Evolutionary conservation across 2,888 invertebrate genomes (phyloP).

Genomic region (Aspidiotus rigidus): DNA sequence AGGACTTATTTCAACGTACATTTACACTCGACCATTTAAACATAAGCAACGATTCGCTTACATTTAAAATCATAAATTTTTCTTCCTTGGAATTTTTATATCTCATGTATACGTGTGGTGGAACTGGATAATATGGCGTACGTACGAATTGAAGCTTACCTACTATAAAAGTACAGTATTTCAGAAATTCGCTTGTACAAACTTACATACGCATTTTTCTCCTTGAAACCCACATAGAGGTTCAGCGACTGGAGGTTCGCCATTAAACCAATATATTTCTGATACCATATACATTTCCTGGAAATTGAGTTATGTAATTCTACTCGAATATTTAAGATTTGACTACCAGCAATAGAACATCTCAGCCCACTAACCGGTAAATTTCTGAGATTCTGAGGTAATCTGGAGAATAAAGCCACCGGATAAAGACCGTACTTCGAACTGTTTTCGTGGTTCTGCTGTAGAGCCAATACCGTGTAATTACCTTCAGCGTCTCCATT

Average conservation of each 20-base stretch:
- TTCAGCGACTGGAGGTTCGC: slow-evolving; percentile 65
- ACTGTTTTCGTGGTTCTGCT: slow-evolving; percentile 43
- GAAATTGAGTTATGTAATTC: not conserved
- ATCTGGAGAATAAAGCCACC: slow-evolving; percentile 59
- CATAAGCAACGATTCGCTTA: no score
- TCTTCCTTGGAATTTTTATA: no score
- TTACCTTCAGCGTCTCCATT: slow-evolving; percentile 90
- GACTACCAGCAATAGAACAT: no score
- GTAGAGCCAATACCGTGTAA: slow-evolving; percentile 70
- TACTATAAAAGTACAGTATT: no score
- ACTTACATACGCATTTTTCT: slow-evolving; percentile 77
- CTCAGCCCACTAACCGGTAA: slow-evolving; percentile 55
- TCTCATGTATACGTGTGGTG: no score
- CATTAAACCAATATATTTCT: slow-evolving; percentile 67
- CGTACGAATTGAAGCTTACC: no score
- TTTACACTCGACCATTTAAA: no score
- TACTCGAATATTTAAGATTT: not conserved
- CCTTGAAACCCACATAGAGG: slow-evolving; percentile 83
- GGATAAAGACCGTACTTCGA: slow-evolving; percentile 66
- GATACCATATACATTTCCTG: slow-evolving; percentile 66
- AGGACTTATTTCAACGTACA: no score
- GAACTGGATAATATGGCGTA: no score
- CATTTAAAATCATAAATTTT: no score
- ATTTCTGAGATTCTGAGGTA: slow-evolving; percentile 48
- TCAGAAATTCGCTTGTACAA: no score